Conservation (phyloP, 2,888 invertebrate species). For the Troides helena region DNA sequence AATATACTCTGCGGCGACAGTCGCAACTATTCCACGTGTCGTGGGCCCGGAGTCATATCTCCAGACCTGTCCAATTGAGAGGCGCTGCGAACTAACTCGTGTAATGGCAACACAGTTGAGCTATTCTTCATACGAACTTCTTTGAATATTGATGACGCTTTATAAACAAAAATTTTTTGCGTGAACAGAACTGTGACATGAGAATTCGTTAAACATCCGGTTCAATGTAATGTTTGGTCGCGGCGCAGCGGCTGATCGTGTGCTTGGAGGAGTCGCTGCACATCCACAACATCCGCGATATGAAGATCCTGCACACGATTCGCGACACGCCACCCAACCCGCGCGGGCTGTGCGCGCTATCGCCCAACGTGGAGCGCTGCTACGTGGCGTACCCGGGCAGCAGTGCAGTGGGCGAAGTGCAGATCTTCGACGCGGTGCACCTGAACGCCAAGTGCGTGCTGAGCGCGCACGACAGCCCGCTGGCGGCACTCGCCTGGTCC, state of each 20-base stretch:
- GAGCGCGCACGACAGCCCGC: constrained; percentile 96
- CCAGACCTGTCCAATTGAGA: too few relatives aligned
- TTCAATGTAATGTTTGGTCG: constrained; percentile 26
- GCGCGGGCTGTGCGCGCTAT: constrained; percentile 94
- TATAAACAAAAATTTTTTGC: not conserved
- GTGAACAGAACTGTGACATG: too few relatives aligned
- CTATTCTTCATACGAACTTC: too few relatives aligned
- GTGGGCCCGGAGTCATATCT: too few relatives aligned
- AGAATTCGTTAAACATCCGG: too few relatives aligned
- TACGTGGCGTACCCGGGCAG: constrained; percentile 98
- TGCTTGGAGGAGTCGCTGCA: constrained; percentile 98
- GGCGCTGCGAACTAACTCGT: too few relatives aligned
- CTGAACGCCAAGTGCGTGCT: constrained; percentile 98
- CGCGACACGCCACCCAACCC: constrained; percentile 98
- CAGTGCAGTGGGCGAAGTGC: constrained; percentile 95
- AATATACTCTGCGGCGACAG: too few relatives aligned
- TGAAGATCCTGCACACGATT: constrained; percentile 99
- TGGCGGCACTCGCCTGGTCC: constrained; percentile 97
- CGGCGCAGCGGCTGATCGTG: constrained; percentile 92
- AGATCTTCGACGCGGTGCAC: constrained; percentile 95
- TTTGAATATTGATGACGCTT: not conserved
- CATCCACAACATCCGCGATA: constrained; percentile 98
- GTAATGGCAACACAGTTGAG: too few relatives aligned
- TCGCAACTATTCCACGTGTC: too few relatives aligned
- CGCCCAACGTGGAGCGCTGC: constrained; percentile 93